Conservation (phyloP, 2,888 invertebrate genomes). For the Yponomeuta evonymella region DNA sequence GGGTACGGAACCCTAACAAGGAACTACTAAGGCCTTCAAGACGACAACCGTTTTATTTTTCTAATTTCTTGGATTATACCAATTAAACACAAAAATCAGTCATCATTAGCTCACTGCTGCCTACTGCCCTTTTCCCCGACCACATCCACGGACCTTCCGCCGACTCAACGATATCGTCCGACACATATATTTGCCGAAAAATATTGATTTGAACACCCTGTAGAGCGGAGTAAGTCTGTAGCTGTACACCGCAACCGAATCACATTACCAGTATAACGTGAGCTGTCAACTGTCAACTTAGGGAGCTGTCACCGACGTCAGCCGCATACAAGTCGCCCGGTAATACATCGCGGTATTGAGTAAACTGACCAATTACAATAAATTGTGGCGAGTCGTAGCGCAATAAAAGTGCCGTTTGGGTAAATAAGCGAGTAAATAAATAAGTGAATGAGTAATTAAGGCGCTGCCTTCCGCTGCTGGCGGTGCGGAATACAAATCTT, state of each 20-base stretch:
- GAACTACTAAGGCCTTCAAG: too few species aligned
- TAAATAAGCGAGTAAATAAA: conserved; percentile 64
- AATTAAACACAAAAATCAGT: too few species aligned
- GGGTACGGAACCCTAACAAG: too few species aligned
- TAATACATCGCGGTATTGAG: conserved; percentile 44
- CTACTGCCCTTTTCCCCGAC: too few species aligned
- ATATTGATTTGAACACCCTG: too few species aligned
- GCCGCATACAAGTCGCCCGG: conserved; percentile 33
- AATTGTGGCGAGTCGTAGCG: conserved; percentile 49
- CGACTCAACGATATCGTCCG: too few species aligned
- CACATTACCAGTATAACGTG: background rate
- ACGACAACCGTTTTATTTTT: too few species aligned
- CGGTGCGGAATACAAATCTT: conserved; percentile 64
- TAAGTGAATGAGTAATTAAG: conserved; percentile 62
- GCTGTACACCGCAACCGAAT: background rate
- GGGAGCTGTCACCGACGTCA: conserved; percentile 11
- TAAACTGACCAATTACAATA: conserved; percentile 66
- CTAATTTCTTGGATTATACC: too few species aligned
- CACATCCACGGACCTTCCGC: too few species aligned
- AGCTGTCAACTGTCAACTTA: conserved; percentile 1
- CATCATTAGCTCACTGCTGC: too few species aligned
- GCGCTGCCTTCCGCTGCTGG: conserved; percentile 35
- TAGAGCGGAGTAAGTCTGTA: background rate
- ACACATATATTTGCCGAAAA: too few species aligned
- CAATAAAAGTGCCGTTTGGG: conserved; percentile 63